Base-by-base conservation (phyloP, 2,888 invertebrate genomes). In the Chrysolina americana region DNA sequence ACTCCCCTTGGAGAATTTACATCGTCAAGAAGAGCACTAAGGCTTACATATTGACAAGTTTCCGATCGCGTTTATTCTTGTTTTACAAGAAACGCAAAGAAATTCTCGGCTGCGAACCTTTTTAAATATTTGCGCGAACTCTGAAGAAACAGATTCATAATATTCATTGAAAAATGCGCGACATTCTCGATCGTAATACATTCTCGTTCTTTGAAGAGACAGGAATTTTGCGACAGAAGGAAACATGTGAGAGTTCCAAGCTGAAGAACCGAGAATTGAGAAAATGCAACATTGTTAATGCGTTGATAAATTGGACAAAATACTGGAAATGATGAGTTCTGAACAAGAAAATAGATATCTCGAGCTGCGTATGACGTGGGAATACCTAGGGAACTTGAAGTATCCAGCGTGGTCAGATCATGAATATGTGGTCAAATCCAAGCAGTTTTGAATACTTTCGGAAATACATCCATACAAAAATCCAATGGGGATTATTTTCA, bases 161-260 rank as follows among this genome's bases (percentile, higher is more conserved):
- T 59, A 59, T 59, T 59, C 59, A 59, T 28, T 23, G 28, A 59
- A 59, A 59, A 59, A 59, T 59, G 59, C 59, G n/a, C 28, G 23
- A 59, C 59, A 59, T 59, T 59, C 59, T 59, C 59, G 59, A 59
- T 59, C 59, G 59, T 59, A 59, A 28, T 28, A 59, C 28, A 59
- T 59, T 59, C 59, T 17, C 59, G 59, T 36, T 59, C 36, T 36
- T 59, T 28, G 15, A 59, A n/a, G 5, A 59, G 28, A n/a, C 23
- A n/a, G 59, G 59, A 59, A 59, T 59, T 59, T 59, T 59, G 59
- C 59, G 36, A 59, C 59, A 59, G 59, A 59, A 59, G 59, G 59
- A 59, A 59, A 28, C 59, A 59, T 36, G 17, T 59, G 59, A 59
- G 28, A 59, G n/a, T 59, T 59, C 36, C 59, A 59, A 59, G 59